Base-by-base conservation (phyloP, 1,140 invertebrate genomes). In the Theocolax elegans region DNA sequence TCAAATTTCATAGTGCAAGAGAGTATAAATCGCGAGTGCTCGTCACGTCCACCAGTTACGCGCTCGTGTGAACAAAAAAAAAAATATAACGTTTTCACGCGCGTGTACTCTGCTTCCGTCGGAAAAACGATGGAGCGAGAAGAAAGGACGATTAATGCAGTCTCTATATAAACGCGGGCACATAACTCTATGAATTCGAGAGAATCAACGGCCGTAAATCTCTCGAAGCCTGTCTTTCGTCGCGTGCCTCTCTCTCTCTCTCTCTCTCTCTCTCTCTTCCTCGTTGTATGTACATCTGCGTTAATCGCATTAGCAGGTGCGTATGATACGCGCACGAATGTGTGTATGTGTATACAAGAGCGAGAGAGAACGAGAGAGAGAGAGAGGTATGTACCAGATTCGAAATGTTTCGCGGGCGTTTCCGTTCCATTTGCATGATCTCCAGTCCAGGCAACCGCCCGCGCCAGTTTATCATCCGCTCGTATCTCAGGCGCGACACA, bases 301-400 rank as follows among this genome's bases (percentile, higher is more conserved):
- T 64, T 56, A 63, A 64, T 70, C 60, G 53, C 53, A 64, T 71
- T 71, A 71, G 49, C 51, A 64, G 58, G 60, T 70, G 59, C 44
- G 35, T 15, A 27, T 21, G 42, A 63, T 48, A 38, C 31, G 12
- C n/a, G 6, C 27, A 31, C 15, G 58, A 6, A 35, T 35, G 31
- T 35, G 31, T 35, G 31, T 35, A 10, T 35, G 31, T 35, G 10
- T 35, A 10, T 35, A 10, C 31, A 10, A 4, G 31, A 6, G 31
- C 10, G 4, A 6, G 31, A 6, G 31, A 6, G 31, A 6, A 35
- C 10, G 31, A 6, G 31, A 6, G 31, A 6, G 31, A 10, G 31
- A 6, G 31, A 35, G 4, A 6, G 31, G 10, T 35, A 35, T 35
- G 31, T 35, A 35, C 31, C 62, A 49, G 31, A 65, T 65, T 65